A percentile compares a stretch with the other conserved stretches of the same genome.
Evolutionary conservation across 2,888 invertebrate species (phyloP).

Genomic region (Ceraclea dissimilis): DNA sequence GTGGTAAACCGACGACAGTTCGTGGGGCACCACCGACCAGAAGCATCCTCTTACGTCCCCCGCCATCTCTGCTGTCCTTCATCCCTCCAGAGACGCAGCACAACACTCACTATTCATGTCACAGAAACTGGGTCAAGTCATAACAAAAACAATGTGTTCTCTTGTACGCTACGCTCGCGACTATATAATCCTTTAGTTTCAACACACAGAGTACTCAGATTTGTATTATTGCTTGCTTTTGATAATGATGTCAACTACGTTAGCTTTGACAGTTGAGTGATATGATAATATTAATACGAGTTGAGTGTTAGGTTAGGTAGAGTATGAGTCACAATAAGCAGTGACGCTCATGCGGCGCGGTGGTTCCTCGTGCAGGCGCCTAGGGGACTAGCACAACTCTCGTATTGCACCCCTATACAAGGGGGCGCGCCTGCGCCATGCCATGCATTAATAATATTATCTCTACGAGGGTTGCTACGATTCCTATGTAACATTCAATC

Average conservation of each 20-base stretch:
- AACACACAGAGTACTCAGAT: too few species aligned
- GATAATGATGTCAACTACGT: too few species aligned
- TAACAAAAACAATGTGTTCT: too few species aligned
- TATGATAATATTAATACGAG: too few species aligned
- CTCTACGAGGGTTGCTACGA: background rate
- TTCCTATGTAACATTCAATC: too few species aligned
- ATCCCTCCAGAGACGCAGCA: conserved; percentile 3
- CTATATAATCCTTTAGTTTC: too few species aligned
- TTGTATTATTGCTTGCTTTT: too few species aligned
- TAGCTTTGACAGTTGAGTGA: too few species aligned
- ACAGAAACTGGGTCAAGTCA: conserved; percentile 9
- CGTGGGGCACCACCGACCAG: conserved; percentile 47
- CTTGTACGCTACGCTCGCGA: too few species aligned
- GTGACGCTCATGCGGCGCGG: background rate
- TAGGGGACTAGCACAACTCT: conserved; percentile 3
- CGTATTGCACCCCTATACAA: background rate
- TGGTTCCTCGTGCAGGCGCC: background rate
- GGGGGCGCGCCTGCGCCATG: background rate
- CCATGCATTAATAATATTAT: background rate
- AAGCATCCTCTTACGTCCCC: conserved; percentile 44
- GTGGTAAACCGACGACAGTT: conserved; percentile 45
- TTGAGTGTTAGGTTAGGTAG: too few species aligned
- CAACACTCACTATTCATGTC: background rate
- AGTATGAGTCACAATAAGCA: too few species aligned
- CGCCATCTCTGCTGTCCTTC: conserved; percentile 42